phyloP scores from a whole-genome alignment of 2,113 vertebrate genomes.

The Ictidomys tridecemlineatus region DNA sequence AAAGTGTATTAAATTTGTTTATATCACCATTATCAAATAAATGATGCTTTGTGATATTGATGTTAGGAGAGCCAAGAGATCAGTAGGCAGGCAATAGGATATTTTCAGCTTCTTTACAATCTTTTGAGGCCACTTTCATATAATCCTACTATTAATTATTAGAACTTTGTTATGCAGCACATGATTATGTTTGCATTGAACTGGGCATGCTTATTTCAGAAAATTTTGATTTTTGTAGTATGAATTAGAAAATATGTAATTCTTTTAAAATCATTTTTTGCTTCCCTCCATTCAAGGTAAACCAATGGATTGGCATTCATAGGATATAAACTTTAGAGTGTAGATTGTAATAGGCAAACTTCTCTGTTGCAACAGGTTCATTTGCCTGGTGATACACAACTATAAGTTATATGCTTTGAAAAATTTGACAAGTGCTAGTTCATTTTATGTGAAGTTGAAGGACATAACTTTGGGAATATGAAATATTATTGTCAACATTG shows the following conservation, averaged over 20 bases:
- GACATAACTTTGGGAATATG: background rate
- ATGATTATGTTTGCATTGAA: background rate
- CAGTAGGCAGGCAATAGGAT: too few species aligned
- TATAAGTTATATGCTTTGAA: background rate
- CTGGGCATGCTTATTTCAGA: background rate
- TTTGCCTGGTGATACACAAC: background rate
- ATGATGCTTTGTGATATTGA: background rate
- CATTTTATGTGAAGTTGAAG: conserved; percentile 46
- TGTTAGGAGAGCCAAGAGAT: background rate
- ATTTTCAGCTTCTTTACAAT: background rate
- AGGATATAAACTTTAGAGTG: background rate
- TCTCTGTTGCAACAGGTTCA: background rate
- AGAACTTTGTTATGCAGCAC: background rate
- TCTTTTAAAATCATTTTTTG: background rate
- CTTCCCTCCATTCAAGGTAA: background rate
- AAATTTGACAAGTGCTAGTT: background rate
- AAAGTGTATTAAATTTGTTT: background rate
- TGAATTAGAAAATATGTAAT: background rate
- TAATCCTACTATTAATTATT: background rate
- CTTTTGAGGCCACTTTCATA: background rate
- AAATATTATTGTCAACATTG: conserved; percentile 25
- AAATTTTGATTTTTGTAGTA: background rate
- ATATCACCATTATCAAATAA: background rate
- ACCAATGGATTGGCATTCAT: background rate
- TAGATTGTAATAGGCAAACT: background rate